Percentiles rank a stretch among this genome's conserved stretches.
Evolutionary conservation across 1,140 invertebrate species (phyloP).

Genomic region (Bombyx mori): ASM3026992v2 NC_085123.1:13690001-13690500

Average conservation of each 20-base stretch:
- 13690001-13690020: background rate
- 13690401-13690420: conserved; percentile 52
- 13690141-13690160: conserved; percentile 55
- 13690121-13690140: conserved; percentile 66
- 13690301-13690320: conserved; percentile 45
- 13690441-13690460: conserved; percentile 21
- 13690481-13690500: conserved; percentile 64
- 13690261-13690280: conserved; percentile 51
- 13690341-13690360: conserved; percentile 67
- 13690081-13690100: conserved; percentile 62
- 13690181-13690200: conserved; percentile 43
- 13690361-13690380: conserved; percentile 55
- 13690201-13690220: conserved; percentile 36
- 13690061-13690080: conserved; percentile 12
- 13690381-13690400: conserved; percentile 44
- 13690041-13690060: background rate
- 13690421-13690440: conserved; percentile 25
- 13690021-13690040: background rate
- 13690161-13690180: conserved; percentile 50
- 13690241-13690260: conserved; percentile 62
- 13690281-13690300: conserved; percentile 39
- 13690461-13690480: conserved; percentile 33
- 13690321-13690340: conserved; percentile 60
- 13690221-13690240: conserved; percentile 63
- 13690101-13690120: conserved; percentile 63